Conservation (phyloP, 2,113 vertebrate species). For the Muntiacus reevesi region DNA sequence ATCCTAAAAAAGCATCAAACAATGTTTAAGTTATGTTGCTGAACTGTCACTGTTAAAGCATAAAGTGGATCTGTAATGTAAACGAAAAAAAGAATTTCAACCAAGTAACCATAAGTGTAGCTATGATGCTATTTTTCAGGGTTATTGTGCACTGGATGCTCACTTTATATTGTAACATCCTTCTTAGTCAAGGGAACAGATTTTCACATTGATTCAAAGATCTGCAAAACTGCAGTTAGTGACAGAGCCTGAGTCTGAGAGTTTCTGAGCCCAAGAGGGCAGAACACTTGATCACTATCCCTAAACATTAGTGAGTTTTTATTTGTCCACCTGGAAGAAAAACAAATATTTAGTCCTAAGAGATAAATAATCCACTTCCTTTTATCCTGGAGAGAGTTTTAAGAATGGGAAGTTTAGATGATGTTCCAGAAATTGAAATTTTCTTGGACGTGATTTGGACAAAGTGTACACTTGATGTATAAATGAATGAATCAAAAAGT, state of each 20-base stretch:
- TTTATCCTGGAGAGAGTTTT: neutral
- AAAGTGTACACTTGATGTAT: neutral
- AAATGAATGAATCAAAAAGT: neutral
- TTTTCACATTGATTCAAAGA: conserved; percentile 21
- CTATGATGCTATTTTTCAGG: neutral
- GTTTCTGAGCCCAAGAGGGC: neutral
- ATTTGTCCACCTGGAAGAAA: neutral
- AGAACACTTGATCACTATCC: neutral
- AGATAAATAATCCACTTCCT: neutral
- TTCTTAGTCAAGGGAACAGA: neutral
- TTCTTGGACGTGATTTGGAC: neutral
- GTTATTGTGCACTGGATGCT: neutral
- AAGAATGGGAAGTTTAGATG: neutral
- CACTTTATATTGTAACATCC: neutral
- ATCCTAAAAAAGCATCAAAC: neutral
- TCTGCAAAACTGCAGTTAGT: neutral
- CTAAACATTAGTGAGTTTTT: neutral
- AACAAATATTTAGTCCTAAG: neutral
- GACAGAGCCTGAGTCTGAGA: neutral
- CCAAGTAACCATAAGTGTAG: neutral
- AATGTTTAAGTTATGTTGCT: neutral
- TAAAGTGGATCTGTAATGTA: neutral
- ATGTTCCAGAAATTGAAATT: neutral
- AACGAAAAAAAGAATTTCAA: neutral
- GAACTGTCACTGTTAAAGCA: neutral